Evolutionary conservation across 2,888 invertebrate species (phyloP).

Genomic region (Ennomos fuscantarius): DNA sequence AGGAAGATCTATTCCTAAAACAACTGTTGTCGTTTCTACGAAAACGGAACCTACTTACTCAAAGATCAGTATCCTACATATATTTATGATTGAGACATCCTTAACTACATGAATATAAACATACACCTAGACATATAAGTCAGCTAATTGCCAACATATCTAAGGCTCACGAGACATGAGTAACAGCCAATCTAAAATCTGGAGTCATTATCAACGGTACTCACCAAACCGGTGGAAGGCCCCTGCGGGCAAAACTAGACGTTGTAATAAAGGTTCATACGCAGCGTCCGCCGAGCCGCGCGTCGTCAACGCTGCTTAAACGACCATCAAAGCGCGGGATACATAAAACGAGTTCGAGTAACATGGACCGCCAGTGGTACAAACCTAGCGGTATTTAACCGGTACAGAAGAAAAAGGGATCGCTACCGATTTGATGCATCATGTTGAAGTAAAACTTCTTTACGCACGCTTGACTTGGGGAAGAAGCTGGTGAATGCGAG

Average conservation of each 20-base stretch:
- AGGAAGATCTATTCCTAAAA: slow-evolving; percentile 2
- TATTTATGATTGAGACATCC: no score
- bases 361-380: slow-evolving; percentile 4
- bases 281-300: slow-evolving; percentile 5
- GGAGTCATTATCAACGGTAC: slow-evolving; percentile 26
- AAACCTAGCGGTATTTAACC: slow-evolving; percentile 1
- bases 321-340: slow-evolving; percentile 70
- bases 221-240: slow-evolving; percentile 32
- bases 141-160: no score
- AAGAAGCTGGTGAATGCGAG: no score
- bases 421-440: no score
- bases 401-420: no score
- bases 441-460: no score
- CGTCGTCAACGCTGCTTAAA: slow-evolving; percentile 51
- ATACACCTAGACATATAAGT: no score
- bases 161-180: not conserved
- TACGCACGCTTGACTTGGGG: no score
- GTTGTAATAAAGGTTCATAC: slow-evolving; percentile 38
- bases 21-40: slow-evolving; percentile 3
- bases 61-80: no score
- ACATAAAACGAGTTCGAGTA: slow-evolving; percentile 57
- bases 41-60: slow-evolving; percentile 2
- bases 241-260: slow-evolving; percentile 30
- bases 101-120: no score
- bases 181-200: slow-evolving; percentile 28